These are phyloP conservation scores for Sebastes trivittatus DNA, from an alignment of 2,797 vertebrate species.

Conservation along the genomic window DNA sequence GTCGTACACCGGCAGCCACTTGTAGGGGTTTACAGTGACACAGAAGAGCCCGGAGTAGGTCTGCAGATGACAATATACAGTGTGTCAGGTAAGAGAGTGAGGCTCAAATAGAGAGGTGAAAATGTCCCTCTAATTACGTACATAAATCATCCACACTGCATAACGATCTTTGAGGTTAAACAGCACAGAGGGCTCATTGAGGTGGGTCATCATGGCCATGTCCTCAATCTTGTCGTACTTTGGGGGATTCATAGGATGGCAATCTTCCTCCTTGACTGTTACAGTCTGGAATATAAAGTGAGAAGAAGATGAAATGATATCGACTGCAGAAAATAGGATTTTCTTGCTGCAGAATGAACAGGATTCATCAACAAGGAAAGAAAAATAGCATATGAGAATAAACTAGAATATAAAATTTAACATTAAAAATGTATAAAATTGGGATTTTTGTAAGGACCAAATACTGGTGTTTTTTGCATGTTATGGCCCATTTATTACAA, in stretches of 20 bases:
- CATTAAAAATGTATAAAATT: not conserved
- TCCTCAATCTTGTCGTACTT: slow-evolving; percentile 91
- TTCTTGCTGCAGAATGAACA: not conserved
- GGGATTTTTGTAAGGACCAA: not conserved
- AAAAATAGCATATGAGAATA: not conserved
- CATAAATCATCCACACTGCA: slow-evolving; percentile 91
- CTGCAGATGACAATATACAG: slow-evolving; percentile 52
- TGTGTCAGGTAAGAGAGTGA: not conserved
- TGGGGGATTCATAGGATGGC: slow-evolving; percentile 88
- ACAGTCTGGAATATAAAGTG: slow-evolving; percentile 48
- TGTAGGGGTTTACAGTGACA: slow-evolving; percentile 88
- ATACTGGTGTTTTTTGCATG: not conserved
- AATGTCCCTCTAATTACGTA: slow-evolving; percentile 54
- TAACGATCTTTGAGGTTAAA: slow-evolving; percentile 92
- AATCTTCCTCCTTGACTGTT: slow-evolving; percentile 83
- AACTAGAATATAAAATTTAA: not conserved
- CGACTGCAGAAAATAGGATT: not conserved
- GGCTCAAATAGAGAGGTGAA: not conserved
- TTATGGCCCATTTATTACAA: not conserved
- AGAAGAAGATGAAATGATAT: not conserved
- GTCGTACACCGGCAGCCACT: slow-evolving; percentile 89
- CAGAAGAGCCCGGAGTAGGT: slow-evolving; percentile 89
- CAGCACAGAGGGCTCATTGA: slow-evolving; percentile 87
- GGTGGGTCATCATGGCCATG: slow-evolving; percentile 89
- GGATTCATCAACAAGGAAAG: not conserved